A percentile compares a stretch with the other conserved stretches of the same genome.
These are phyloP conservation scores for Oryzias curvinotus DNA, from an alignment of 2,113 vertebrate species.

Conservation along the genomic window DNA sequence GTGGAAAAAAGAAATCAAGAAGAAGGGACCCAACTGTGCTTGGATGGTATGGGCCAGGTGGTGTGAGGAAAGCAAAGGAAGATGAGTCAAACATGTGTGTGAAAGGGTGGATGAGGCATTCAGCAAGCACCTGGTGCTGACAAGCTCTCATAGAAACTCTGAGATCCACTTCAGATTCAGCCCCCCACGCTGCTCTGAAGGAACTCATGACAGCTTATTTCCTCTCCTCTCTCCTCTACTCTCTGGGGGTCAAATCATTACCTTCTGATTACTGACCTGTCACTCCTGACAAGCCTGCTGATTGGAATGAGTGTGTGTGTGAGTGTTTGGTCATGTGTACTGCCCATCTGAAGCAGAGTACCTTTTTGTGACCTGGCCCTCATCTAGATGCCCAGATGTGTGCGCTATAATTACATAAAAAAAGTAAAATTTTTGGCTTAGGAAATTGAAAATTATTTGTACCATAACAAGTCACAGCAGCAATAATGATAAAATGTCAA, in stretches of 20 bases:
- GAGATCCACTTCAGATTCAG: conserved; percentile 55
- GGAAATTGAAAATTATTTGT: no score
- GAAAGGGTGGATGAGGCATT: conserved; percentile 42
- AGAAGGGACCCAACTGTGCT: conserved; percentile 56
- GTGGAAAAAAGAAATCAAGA: conserved; percentile 36
- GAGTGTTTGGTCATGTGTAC: conserved; percentile 22
- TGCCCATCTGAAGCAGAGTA: conserved; percentile 4
- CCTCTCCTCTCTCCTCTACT: conserved; percentile 15
- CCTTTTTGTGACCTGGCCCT: conserved; percentile 18
- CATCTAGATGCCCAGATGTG: conserved; percentile 45
- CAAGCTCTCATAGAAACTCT: conserved; percentile 60
- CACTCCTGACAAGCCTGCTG: conserved; percentile 53
- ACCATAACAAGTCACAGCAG: no score
- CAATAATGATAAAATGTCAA: no score
- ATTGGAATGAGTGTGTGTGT: conserved; percentile 46
- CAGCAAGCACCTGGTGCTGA: conserved; percentile 67
- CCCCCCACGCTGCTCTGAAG: conserved; percentile 51
- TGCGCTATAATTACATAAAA: neutral
- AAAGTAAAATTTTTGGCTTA: no score
- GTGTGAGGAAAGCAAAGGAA: conserved; percentile 46
- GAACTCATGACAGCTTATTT: conserved; percentile 49
- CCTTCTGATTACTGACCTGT: conserved; percentile 70
- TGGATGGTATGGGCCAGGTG: conserved; percentile 61
- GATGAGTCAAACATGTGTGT: conserved; percentile 38
- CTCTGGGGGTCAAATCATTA: conserved; percentile 41